Evolutionary conservation across 1,140 invertebrate species (phyloP), one percentile per base, ranked within the genome.

Genomic region (Ostrea edulis): DNA sequence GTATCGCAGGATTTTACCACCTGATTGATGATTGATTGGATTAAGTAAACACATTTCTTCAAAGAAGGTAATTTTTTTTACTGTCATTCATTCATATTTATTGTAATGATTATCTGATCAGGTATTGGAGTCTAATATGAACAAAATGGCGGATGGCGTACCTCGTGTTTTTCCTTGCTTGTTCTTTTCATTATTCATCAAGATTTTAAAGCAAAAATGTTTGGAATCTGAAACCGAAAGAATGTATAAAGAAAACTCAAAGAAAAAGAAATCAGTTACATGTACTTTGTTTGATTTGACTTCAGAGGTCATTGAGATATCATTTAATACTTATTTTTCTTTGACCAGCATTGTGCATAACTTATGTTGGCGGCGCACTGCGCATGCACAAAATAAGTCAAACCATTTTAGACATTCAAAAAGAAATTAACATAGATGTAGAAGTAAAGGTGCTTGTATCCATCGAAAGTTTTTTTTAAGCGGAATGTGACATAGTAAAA

Each of bases 341-440:
- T 29, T 29, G 68, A 77, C 68, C 68, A 77, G 68, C 25, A 77
- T 77, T 77, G 68, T 77, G 68, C 68, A 77, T 77, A 77, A 77
- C 68, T 77, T 77, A 77, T 77, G 68, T 77, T 25, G 68, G 25
- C 14, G 68, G 22, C 35, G 68, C 68, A 77, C 22, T 77, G 68
- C 68, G 68, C 68, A 77, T 77, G 68, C 29, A 77, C 68, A 29
- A 77, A 77, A 77, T 77, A 77, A 77, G 68, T 77, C 68, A 77
- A 77, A 77, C 68, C 29, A 35, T 77, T 77, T 77, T 25, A 25
- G 68, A 77, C 68, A 77, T 77, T 77, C 68, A 77, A 77, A 77
- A 77, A 77, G 68, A 77, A 77, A 77, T 77, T 77, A 77, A 77
- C 68, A 77, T 77, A 77, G 68, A 77, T 77, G 68, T 77, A 77